These are phyloP conservation scores for Celastrina argiolus DNA, from an alignment of 2,888 invertebrate species.

Conservation along the genomic window DNA sequence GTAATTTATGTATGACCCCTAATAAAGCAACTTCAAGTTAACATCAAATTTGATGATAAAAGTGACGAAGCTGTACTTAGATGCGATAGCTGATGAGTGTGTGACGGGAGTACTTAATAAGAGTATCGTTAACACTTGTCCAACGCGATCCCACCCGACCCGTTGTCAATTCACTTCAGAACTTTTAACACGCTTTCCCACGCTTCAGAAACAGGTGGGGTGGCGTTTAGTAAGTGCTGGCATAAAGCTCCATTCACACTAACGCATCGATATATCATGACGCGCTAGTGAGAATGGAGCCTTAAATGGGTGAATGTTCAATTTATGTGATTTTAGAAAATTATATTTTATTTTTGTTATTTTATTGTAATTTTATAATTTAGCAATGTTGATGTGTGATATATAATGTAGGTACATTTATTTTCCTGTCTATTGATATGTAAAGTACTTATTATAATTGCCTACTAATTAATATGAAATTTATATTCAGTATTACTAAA, in stretches of 20 bases:
- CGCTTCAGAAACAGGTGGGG: neutral
- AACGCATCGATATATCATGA: neutral
- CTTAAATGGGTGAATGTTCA: conserved; percentile 2
- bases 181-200: neutral
- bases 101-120: neutral
- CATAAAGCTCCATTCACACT: neutral
- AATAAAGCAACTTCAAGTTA: neutral
- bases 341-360: conserved; percentile 19
- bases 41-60: conserved; percentile 13
- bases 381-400: neutral
- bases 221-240: neutral
- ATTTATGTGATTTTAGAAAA: conserved; percentile 9
- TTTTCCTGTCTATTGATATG: neutral
- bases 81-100: neutral
- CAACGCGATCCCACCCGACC: neutral
- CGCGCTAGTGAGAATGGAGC: neutral
- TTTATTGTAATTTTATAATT: conserved; percentile 17
- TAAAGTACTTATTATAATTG: neutral
- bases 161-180: conserved; percentile 3
- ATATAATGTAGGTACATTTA: neutral
- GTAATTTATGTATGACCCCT: too few relatives aligned
- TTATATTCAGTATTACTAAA: too few relatives aligned
- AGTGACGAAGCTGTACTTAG: conserved; percentile 13
- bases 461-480: too few relatives aligned
- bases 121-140: neutral